phyloP scores from a whole-genome alignment of 1,140 invertebrate genomes.

The Idris sp. region DNA sequence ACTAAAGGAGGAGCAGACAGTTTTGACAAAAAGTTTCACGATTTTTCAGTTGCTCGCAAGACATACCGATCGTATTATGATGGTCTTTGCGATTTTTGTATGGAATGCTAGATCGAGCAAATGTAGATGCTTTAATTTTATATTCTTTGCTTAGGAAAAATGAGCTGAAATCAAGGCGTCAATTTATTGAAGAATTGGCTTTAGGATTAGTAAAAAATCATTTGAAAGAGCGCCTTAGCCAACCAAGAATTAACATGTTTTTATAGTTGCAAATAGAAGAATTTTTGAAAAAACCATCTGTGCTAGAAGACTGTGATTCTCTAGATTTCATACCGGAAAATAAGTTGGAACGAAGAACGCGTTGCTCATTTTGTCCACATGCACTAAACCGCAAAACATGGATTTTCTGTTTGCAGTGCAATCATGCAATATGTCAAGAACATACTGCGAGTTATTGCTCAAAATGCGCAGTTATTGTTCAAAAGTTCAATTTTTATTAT shows the following conservation, averaged over 20 bases:
- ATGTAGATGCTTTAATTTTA: conserved; percentile 23
- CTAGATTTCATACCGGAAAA: neutral
- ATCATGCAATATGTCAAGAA: neutral
- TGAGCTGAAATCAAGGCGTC: too few relatives aligned
- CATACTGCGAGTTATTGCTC: too few relatives aligned
- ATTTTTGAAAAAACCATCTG: neutral
- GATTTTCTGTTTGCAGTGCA: neutral
- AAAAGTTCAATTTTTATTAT: too few relatives aligned
- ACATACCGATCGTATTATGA: too few relatives aligned
- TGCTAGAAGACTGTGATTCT: neutral
- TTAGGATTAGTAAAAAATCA: neutral
- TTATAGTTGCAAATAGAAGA: neutral
- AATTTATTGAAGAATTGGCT: conserved; percentile 3
- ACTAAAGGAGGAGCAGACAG: conserved; percentile 69
- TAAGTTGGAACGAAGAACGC: neutral
- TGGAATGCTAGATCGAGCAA: conserved; percentile 35
- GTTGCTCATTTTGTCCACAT: conserved; percentile 7
- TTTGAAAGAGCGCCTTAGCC: neutral
- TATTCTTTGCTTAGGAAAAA: conserved; percentile 8
- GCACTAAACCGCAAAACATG: neutral
- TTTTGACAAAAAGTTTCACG: conserved; percentile 67
- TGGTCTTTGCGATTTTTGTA: conserved; percentile 68
- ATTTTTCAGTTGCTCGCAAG: conserved; percentile 56
- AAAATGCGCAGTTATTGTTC: too few relatives aligned
- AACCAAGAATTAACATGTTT: neutral